These are phyloP conservation scores for Phasianus colchicus DNA, from an alignment of 2,113 vertebrate species.

Conservation along the genomic window DNA sequence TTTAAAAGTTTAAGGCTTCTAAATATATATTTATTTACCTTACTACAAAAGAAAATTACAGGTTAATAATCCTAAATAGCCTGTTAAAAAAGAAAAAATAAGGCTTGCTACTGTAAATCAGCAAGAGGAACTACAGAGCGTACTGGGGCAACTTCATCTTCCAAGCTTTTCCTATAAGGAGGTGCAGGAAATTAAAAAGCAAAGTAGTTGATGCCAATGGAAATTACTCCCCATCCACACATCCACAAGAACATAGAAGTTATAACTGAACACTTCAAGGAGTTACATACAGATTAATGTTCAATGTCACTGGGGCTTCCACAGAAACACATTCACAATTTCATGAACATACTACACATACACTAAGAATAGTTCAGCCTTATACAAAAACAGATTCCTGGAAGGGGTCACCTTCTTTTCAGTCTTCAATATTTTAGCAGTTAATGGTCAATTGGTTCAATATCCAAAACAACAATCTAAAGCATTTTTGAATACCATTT, in stretches of 20 bases:
- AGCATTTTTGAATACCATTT: neutral
- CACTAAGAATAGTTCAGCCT: neutral
- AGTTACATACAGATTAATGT: neutral
- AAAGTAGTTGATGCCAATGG: neutral
- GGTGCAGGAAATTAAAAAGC: neutral
- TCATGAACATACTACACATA: neutral
- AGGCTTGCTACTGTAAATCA: neutral
- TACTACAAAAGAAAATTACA: slow-evolving; percentile 7
- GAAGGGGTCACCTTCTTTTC: neutral
- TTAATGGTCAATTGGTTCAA: neutral
- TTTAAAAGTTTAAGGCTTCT: neutral
- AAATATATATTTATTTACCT: neutral
- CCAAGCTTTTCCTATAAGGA: neutral
- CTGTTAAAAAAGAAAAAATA: neutral
- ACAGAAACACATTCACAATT: neutral
- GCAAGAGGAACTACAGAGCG: neutral
- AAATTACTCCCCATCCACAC: neutral
- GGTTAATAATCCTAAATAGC: slow-evolving; percentile 2
- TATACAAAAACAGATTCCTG: neutral
- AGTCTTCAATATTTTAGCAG: neutral
- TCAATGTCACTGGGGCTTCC: neutral
- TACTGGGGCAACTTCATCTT: neutral
- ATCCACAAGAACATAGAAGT: neutral
- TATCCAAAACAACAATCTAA: neutral
- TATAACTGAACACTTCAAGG: neutral